phyloP scores from a whole-genome alignment of 2,113 vertebrate species.

The Merops nubicus region DNA sequence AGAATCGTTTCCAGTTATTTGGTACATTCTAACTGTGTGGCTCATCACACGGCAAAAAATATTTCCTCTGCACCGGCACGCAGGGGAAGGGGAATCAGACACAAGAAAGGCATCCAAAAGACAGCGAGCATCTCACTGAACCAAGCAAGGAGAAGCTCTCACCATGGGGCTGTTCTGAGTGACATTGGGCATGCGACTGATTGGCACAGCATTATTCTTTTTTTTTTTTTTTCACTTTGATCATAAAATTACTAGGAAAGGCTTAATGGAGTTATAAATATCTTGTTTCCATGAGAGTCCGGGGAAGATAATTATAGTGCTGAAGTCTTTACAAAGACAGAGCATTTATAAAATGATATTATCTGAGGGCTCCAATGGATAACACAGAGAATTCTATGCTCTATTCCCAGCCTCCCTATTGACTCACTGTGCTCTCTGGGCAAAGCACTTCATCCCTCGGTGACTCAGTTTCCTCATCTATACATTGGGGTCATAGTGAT shows the following conservation, averaged over 20 bases:
- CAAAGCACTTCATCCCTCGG: not conserved
- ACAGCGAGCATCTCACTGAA: constrained; percentile 1
- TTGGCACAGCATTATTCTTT: not conserved
- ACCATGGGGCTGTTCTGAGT: not conserved
- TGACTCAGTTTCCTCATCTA: not conserved
- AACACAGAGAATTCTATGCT: not conserved
- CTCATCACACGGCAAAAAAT: constrained; percentile 13
- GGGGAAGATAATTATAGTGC: constrained; percentile 67
- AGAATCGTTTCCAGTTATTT: constrained; percentile 14
- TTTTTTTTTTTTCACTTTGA: constrained; percentile 58
- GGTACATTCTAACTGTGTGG: constrained; percentile 28
- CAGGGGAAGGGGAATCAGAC: constrained; percentile 1
- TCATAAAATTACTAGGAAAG: constrained; percentile 63
- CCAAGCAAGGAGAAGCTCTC: constrained; percentile 34
- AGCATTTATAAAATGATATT: constrained; percentile 50
- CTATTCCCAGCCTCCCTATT: constrained; percentile 5
- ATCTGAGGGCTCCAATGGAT: constrained; percentile 6
- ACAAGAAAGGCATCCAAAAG: constrained; percentile 38
- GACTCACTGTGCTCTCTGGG: constrained; percentile 1
- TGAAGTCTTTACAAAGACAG: constrained; percentile 48
- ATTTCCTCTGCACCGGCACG: not conserved
- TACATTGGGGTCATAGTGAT: not conserved
- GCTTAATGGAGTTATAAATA: constrained; percentile 70
- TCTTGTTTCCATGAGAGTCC: constrained; percentile 69
- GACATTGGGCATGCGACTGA: constrained; percentile 3